These are phyloP conservation scores for Diabrotica virgifera DNA, from an alignment of 1,140 invertebrate genomes.

Conservation along the genomic window DNA sequence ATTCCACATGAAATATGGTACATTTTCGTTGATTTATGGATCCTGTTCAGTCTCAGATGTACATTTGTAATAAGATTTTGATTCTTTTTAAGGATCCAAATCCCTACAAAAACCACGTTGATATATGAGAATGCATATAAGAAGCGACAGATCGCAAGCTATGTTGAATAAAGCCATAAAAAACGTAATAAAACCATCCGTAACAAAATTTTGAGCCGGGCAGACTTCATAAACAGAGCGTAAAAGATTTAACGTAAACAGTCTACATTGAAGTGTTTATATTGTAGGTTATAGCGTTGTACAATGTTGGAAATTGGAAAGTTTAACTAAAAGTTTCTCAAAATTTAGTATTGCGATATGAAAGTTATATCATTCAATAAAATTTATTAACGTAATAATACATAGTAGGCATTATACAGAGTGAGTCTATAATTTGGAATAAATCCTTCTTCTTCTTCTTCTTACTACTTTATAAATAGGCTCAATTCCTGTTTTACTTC, in stretches of 20 bases:
- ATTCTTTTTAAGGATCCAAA: conserved; percentile 11
- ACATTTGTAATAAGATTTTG: conserved; percentile 13
- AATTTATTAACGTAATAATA: too few species aligned
- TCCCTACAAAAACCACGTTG: conserved; percentile 7
- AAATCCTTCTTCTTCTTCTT: too few species aligned
- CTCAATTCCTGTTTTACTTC: too few species aligned
- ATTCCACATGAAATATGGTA: conserved; percentile 5
- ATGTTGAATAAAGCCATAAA: not conserved
- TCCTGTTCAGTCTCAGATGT: conserved; percentile 10
- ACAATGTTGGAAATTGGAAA: too few species aligned
- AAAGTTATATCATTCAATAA: too few species aligned
- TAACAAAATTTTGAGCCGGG: not conserved
- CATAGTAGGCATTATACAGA: too few species aligned
- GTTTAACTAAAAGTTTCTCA: too few species aligned
- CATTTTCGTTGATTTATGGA: conserved; percentile 10
- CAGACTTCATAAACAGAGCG: not conserved
- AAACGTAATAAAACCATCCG: conserved; percentile 1
- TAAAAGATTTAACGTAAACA: not conserved
- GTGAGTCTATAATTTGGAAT: too few species aligned
- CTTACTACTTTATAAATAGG: too few species aligned
- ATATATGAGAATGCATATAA: conserved; percentile 10
- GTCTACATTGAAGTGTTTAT: not conserved
- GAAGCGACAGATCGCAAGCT: not conserved
- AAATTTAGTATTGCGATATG: too few species aligned
- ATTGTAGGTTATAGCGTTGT: too few species aligned